A percentile compares a stretch with the other conserved stretches of the same genome.
phyloP scores from a whole-genome alignment of 1,140 invertebrate genomes.

The Daktulosphaira vitifoliae region DNA sequence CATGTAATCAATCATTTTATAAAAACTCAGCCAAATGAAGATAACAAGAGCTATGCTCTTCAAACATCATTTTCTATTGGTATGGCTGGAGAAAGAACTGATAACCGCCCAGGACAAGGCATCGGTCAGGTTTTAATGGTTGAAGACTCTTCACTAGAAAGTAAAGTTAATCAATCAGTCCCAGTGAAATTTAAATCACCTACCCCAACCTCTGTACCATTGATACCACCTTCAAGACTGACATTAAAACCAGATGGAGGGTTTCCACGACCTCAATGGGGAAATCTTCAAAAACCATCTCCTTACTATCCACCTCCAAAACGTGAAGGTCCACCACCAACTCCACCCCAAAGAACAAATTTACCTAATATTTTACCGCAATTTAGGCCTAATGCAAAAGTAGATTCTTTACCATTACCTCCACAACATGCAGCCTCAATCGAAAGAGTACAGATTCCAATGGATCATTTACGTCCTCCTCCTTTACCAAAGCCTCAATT shows the following conservation, averaged over 20 bases:
- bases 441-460: conserved; percentile 38
- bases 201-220: conserved; percentile 2
- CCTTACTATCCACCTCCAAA: conserved; percentile 22
- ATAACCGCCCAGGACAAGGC: conserved; percentile 36
- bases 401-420: conserved; percentile 48
- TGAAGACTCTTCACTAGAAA: conserved; percentile 33
- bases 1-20: conserved; percentile 38
- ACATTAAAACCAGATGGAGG: background rate
- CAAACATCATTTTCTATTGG: conserved; percentile 41
- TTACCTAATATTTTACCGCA: conserved; percentile 62
- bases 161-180: background rate
- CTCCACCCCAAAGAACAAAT: conserved; percentile 8
- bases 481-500: conserved; percentile 44
- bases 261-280: conserved; percentile 39
- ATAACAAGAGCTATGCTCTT: conserved; percentile 40
- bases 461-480: conserved; percentile 43
- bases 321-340: conserved; percentile 12
- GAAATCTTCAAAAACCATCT: conserved; percentile 35
- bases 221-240: background rate
- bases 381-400: conserved; percentile 57
- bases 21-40: conserved; percentile 33
- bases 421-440: conserved; percentile 32
- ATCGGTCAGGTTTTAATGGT: conserved; percentile 38
- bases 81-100: conserved; percentile 29
- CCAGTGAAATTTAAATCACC: conserved; percentile 8